A percentile compares a stretch with the other conserved stretches of the same genome.
These are phyloP conservation scores for Chrysotoxum bicinctum DNA, from an alignment of 2,888 invertebrate species.

Conservation along the genomic window DNA sequence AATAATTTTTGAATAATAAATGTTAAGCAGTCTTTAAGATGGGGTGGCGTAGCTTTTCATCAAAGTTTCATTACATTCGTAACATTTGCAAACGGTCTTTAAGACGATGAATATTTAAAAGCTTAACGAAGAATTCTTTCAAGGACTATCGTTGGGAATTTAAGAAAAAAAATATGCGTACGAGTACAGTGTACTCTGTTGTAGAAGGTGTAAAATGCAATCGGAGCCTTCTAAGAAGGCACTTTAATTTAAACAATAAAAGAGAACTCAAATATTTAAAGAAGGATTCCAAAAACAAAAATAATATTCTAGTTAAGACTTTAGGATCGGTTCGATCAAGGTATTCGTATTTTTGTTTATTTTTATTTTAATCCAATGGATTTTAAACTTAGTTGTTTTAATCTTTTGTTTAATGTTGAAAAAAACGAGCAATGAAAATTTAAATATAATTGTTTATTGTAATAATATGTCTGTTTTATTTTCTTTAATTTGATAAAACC, in stretches of 20 bases:
- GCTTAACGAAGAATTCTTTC: neutral
- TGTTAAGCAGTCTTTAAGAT: neutral
- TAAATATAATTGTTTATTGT: no score
- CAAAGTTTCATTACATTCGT: neutral
- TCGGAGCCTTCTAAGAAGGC: neutral
- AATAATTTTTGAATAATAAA: constrained; percentile 22
- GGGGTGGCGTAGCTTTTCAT: neutral
- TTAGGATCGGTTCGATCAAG: neutral
- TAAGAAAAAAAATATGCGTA: neutral
- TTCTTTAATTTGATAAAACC: no score
- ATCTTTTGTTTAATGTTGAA: no score
- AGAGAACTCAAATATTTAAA: neutral
- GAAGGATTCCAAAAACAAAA: neutral
- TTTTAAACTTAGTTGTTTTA: no score
- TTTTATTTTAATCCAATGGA: neutral
- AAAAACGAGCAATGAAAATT: no score
- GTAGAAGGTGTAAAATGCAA: neutral
- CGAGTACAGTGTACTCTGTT: neutral
- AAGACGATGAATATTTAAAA: constrained; percentile 5
- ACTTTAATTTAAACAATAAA: neutral
- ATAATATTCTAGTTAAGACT: neutral
- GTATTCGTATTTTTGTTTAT: neutral
- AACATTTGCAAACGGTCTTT: neutral
- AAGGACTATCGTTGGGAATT: neutral
- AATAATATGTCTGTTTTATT: no score